Evolutionary conservation across 2,113 vertebrate species (phyloP).

Genomic region (Semicossyphus pulcher): DNA sequence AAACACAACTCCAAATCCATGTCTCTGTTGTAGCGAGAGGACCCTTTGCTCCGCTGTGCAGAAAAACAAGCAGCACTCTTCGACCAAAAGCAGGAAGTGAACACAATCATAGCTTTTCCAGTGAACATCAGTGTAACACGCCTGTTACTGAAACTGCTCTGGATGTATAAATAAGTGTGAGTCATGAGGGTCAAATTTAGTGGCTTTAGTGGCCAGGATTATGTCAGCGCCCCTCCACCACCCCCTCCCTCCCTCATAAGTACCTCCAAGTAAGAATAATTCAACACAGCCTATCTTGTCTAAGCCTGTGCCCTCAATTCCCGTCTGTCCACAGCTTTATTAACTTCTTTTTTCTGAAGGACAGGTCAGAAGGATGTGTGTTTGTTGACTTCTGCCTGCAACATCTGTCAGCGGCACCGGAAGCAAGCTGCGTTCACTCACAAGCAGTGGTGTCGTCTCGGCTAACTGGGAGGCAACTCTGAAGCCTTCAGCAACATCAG

Average conservation of each 20-base stretch:
- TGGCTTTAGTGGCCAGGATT: slow-evolving; percentile 42
- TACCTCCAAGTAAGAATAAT: slow-evolving; percentile 69
- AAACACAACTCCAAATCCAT: slow-evolving; percentile 1
- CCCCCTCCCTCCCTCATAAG: slow-evolving; percentile 54
- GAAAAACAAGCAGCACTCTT: neutral
- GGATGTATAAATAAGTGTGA: neutral
- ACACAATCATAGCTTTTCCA: neutral
- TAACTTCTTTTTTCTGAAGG: slow-evolving; percentile 61
- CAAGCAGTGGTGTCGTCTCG: neutral
- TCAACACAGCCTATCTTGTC: slow-evolving; percentile 61
- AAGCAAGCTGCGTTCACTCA: slow-evolving; percentile 5
- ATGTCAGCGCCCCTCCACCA: slow-evolving; percentile 47
- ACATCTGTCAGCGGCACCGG: slow-evolving; percentile 67
- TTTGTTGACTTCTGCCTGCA: slow-evolving; percentile 55
- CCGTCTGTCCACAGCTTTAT: slow-evolving; percentile 73
- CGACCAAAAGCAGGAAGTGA: neutral
- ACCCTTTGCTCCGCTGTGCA: neutral
- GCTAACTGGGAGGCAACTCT: neutral
- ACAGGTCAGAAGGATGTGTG: slow-evolving; percentile 58
- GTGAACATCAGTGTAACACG: neutral
- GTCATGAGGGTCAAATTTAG: neutral
- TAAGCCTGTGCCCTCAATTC: slow-evolving; percentile 78
- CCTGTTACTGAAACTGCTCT: neutral
- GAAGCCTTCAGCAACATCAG: neutral
- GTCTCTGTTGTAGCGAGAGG: neutral